Evolutionary conservation across 2,113 vertebrate species (phyloP).

Genomic region (Pampusana beccarii): DNA sequence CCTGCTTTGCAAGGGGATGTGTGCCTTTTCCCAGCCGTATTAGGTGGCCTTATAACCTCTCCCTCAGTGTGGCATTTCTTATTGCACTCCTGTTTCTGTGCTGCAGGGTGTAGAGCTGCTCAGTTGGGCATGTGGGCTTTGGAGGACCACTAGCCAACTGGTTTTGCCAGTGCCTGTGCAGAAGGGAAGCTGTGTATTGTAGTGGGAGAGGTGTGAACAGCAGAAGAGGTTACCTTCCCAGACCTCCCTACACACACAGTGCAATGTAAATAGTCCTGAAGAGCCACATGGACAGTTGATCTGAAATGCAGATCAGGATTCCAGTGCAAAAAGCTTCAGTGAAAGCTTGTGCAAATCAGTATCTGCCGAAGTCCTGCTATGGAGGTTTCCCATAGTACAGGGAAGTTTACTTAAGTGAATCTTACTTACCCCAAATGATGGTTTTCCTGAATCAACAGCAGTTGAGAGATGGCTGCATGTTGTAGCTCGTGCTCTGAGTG

Average conservation of each 20-base stretch:
- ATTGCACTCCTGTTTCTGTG: background rate
- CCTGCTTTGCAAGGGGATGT: background rate
- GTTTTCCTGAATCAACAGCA: background rate
- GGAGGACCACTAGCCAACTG: background rate
- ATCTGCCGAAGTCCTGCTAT: background rate
- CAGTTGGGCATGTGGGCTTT: background rate
- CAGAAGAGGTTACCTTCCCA: background rate
- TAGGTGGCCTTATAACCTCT: background rate
- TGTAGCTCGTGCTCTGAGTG: background rate
- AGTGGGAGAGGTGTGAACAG: background rate
- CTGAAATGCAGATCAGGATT: background rate
- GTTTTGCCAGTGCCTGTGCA: background rate
- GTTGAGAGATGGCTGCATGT: background rate
- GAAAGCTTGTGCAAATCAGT: background rate
- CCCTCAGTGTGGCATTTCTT: background rate
- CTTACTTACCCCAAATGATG: background rate
- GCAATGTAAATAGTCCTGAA: background rate
- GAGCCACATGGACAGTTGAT: background rate
- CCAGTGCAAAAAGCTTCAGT: background rate
- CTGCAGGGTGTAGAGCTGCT: background rate
- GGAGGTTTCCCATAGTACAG: background rate
- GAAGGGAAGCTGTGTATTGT: background rate
- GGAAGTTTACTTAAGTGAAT: background rate
- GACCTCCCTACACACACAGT: background rate
- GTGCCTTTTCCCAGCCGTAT: background rate